phyloP scores from a whole-genome alignment of 2,797 vertebrate genomes.

The Pyrrhura leucotis region DNA sequence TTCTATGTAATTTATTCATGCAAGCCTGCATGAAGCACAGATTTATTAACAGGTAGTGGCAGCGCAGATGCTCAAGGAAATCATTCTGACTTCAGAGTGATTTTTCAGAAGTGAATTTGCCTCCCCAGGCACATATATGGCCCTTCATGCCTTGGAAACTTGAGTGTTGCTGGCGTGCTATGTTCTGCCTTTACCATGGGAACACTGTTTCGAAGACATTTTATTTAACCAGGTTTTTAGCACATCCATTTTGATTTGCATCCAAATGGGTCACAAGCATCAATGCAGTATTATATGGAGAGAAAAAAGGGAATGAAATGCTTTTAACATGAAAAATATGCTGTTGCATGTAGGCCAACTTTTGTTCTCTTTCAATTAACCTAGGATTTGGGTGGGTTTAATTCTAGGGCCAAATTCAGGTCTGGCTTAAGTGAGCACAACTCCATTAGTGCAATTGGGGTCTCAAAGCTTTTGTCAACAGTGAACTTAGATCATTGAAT shows the following conservation, averaged over 20 bases:
- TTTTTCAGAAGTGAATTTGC: constrained; percentile 22
- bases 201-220: constrained; percentile 1
- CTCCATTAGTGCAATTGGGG: constrained; percentile 21
- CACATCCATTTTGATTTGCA: constrained; percentile 65
- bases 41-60: not conserved
- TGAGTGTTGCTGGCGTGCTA: not conserved
- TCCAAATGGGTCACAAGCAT: constrained; percentile 58
- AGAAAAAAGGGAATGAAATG: constrained; percentile 34
- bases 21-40: not conserved
- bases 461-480: constrained; percentile 34
- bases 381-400: constrained; percentile 48
- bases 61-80: not conserved
- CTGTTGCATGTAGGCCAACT: constrained; percentile 41
- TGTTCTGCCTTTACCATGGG: constrained; percentile 41
- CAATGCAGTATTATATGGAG: constrained; percentile 41
- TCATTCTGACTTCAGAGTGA: not conserved
- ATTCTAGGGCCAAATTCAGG: constrained; percentile 10
- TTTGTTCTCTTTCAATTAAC: constrained; percentile 59
- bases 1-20: not conserved
- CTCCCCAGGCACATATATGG: not conserved
- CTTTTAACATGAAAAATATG: constrained; percentile 59
- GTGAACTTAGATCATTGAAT: constrained; percentile 27
- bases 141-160: not conserved
- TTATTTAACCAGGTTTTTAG: constrained; percentile 62
- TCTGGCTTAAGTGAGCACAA: constrained; percentile 19